Evolutionary conservation across 2,888 invertebrate species (phyloP), one percentile per base, ranked within the genome.

Genomic region (Patella caerulea): DNA sequence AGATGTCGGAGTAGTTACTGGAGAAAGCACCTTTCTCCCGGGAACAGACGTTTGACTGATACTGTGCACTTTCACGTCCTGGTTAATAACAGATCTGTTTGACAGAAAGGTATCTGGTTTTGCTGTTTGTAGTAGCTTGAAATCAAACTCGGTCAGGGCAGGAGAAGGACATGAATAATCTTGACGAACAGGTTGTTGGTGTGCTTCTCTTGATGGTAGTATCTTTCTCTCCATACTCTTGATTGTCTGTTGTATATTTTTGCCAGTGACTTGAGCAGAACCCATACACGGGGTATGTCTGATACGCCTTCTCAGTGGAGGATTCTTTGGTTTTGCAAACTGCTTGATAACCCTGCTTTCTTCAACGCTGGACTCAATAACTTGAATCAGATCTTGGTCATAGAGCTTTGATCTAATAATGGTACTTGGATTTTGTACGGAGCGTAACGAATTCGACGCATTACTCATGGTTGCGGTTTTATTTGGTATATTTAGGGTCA

Each of bases 111-210:
- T 75, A 53, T 34, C 52, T n/a, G 56, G 59, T 72, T 72, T 73
- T 29, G 83, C 82, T n/a, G 77, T 77, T 71, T 73, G 78, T 7
- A 86, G 19, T 45, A 86, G 75, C 15, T 76, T 53, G 2, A 80
- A 75, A 76, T 86, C 86, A 81, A 86, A 86, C 55, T 86, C 86
- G 15, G 86, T 86, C 24, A 78, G 76, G n/a, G 79, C 78, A 14
- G 80, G 80, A 14, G 80, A 80, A 3, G 76, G 59, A 14, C 29
- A 55, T 45, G 65, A 72, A 34, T 45, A 45, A 45, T 45, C 19
- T 74, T 14, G 15, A 53, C 70, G 74, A 72, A 72, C 55, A 14
- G 14, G 55, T 59, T 59, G 34, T 45, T 71, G n/a, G 34, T 56
- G n/a, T 14, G 11, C 59, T 45, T 71, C 55, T 56, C 29, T 52